Percentiles rank a stretch among this genome's conserved stretches.
Conservation (phyloP, 2,888 invertebrate genomes). For the Belgica antarctica region DNA sequence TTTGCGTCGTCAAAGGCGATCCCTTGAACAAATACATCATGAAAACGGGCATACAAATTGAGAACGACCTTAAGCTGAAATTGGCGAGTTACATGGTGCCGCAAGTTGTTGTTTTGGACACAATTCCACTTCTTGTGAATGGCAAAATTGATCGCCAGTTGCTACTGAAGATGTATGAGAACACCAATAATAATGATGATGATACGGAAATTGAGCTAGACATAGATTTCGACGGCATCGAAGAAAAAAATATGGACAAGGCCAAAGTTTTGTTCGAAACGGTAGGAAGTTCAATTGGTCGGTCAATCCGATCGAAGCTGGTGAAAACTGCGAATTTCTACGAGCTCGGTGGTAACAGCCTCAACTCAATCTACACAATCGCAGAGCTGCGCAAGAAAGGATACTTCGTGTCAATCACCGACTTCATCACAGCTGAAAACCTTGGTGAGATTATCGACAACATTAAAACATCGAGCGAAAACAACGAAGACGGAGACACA, state of each 20-base stretch:
- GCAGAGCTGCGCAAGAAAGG: slow-evolving; percentile 73
- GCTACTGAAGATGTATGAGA: slow-evolving; percentile 71
- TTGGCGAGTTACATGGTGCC: slow-evolving; percentile 79
- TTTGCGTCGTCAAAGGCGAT: slow-evolving; percentile 55
- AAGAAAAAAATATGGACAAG: slow-evolving; percentile 59
- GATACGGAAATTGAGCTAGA: slow-evolving; percentile 61
- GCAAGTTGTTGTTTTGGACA: slow-evolving; percentile 69
- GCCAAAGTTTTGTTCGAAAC: slow-evolving; percentile 73
- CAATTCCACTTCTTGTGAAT: slow-evolving; percentile 77
- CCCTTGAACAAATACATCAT: slow-evolving; percentile 52
- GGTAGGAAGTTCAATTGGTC: slow-evolving; percentile 68
- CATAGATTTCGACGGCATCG: slow-evolving; percentile 66
- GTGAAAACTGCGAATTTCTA: slow-evolving; percentile 72
- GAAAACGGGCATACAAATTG: slow-evolving; percentile 62
- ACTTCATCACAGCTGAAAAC: slow-evolving; percentile 72
- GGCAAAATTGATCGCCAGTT: slow-evolving; percentile 83
- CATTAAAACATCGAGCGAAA: slow-evolving; percentile 53
- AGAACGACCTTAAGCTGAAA: slow-evolving; percentile 62
- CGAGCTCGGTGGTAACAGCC: slow-evolving; percentile 80
- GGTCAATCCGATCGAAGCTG: slow-evolving; percentile 63
- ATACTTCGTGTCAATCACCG: slow-evolving; percentile 76
- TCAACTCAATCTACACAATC: slow-evolving; percentile 81
- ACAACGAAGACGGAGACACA: slow-evolving; percentile 57
- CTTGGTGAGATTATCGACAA: slow-evolving; percentile 67
- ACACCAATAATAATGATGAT: slow-evolving; percentile 66